Evolutionary conservation across 2,113 vertebrate genomes (phyloP).

Genomic region (Prunella fulvescens): DNA sequence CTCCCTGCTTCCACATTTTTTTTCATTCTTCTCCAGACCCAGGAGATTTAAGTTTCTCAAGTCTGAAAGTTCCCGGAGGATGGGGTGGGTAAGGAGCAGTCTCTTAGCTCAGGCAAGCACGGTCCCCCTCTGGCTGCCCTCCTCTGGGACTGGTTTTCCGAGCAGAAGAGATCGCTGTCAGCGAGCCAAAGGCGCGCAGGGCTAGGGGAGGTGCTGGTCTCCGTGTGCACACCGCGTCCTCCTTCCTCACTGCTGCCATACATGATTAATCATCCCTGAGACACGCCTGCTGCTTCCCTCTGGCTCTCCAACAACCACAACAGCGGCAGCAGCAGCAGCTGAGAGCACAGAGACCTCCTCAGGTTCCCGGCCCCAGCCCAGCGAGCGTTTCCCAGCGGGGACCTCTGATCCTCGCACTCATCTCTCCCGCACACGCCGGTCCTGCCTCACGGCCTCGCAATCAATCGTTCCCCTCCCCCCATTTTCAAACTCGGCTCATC

Average conservation of each 20-base stretch:
- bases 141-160: neutral
- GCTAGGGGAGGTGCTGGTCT: constrained; percentile 1
- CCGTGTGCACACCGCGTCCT: neutral
- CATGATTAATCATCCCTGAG: constrained; percentile 66
- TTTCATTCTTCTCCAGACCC: neutral
- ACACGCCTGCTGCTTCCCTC: constrained; percentile 60
- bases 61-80: neutral
- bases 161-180: neutral
- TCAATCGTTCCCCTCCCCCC: constrained; percentile 43
- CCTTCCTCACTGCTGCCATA: constrained; percentile 52
- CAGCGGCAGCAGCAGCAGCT: neutral
- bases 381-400: constrained; percentile 3
- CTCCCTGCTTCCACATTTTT: neutral
- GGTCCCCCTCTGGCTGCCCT: neutral
- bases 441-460: constrained; percentile 3
- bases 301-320: constrained; percentile 45
- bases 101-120: neutral
- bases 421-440: neutral
- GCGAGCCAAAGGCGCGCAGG: neutral
- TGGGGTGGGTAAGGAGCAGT: neutral
- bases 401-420: neutral
- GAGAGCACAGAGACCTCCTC: constrained; percentile 49
- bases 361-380: constrained; percentile 24
- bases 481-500: constrained; percentile 23
- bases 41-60: neutral